Base-by-base conservation (phyloP, 2,797 vertebrate genomes). In the Bufotes viridis region DNA sequence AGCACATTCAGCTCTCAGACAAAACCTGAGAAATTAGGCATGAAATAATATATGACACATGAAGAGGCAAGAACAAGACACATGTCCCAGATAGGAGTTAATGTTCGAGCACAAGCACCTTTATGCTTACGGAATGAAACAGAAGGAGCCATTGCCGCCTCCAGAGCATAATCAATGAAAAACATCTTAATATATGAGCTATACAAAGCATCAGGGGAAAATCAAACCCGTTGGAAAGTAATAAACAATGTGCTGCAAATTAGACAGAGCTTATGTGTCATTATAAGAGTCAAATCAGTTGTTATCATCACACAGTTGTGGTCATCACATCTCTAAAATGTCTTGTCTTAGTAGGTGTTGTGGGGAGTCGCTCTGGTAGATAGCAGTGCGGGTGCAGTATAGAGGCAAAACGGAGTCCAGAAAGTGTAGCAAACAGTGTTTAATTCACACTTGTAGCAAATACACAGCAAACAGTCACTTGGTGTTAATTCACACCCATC, bases 1-100 rank as follows among this genome's bases (percentile, higher is more conserved):
- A 79, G 75, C 22, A 53, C 14, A 58, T 69, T 86, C 76, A 67
- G 26, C 51, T 57, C 67, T 70, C 75, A 80, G 85, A 70, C 85
- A 86, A 86, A 86, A 86, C 65, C 75, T 58, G 63, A 86, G 75
- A 86, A 86, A 86, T 86, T 86, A 86, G 85, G 85, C 75, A 86
- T 86, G 85, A 80, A 86, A 86, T 86, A 86, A 80, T 80, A 79
- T 80, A 80, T 70, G 83, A 85, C 83, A 85, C 83, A 85, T 86
- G 85, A 86, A 70, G 78, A 79, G 51, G 63, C 60, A 80, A 86
- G 76, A 79, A 86, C 76, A 86, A 86, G 85, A 80, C 63, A 78
- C 51, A 86, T 80, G 85, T 86, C 85, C 85, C 61, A 67, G 29
- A 55, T 42, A 42, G 65, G 51, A 58, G 70, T 8, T 61, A 80